These are phyloP conservation scores for Platynereis dumerilii DNA, from an alignment of 2,888 invertebrate species.

Conservation along the genomic window DNA sequence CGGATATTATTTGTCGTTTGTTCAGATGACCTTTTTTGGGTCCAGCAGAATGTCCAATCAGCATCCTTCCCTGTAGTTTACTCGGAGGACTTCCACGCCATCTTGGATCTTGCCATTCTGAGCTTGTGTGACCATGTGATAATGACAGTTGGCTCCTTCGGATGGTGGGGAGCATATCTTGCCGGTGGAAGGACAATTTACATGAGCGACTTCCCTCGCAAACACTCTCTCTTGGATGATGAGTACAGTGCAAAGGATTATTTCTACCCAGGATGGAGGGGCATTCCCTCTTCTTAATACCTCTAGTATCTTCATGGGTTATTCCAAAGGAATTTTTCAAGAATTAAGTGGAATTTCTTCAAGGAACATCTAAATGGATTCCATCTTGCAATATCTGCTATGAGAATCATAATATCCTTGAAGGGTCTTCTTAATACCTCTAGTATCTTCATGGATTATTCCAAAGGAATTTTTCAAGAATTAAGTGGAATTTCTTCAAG, in stretches of 20 bases:
- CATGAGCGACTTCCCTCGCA: constrained; percentile 59
- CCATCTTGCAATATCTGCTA: no score
- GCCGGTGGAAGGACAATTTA: constrained; percentile 55
- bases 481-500: no score
- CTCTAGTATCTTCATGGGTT: no score
- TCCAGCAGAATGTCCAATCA: constrained; percentile 39
- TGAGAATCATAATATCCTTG: no score
- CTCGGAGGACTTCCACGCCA: constrained; percentile 43
- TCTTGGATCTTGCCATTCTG: constrained; percentile 59
- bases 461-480: no score
- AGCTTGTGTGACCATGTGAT: constrained; percentile 57
- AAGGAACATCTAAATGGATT: no score
- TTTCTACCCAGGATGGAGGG: constrained; percentile 58
- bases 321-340: no score
- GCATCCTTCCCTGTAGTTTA: constrained; percentile 38
- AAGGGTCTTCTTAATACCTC: no score
- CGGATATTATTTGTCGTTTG: constrained; percentile 57
- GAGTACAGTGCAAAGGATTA: constrained; percentile 56
- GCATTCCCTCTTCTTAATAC: not conserved
- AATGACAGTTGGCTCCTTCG: constrained; percentile 60
- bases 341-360: no score
- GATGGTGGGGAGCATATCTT: constrained; percentile 64
- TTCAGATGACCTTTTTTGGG: constrained; percentile 60
- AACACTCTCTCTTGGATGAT: constrained; percentile 52
- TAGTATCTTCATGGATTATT: no score